Percentiles rank a stretch among this genome's conserved stretches.
Conservation (phyloP, 2,113 vertebrate species). For the Rhinopomastus cyanomelas region DNA sequence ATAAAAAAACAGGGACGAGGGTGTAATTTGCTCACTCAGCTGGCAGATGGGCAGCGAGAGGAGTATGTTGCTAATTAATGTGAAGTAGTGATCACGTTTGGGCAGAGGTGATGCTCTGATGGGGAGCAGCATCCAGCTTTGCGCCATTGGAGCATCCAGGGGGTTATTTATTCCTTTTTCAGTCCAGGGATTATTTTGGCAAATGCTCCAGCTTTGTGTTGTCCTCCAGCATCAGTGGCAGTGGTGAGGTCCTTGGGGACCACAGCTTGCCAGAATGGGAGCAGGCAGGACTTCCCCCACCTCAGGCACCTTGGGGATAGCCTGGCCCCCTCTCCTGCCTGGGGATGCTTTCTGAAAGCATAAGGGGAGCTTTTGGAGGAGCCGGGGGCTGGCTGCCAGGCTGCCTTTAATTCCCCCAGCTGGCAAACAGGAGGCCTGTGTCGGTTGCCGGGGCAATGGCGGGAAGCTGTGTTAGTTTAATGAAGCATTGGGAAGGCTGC, state of each 20-base stretch:
- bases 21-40: not conserved
- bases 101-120: not conserved
- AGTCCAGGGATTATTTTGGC: not conserved
- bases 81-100: not conserved
- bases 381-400: constrained; percentile 28
- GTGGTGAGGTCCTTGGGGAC: not conserved
- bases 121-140: not conserved
- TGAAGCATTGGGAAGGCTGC: constrained; percentile 54
- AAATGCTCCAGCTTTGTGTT: not conserved
- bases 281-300: not conserved
- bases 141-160: fast-evolving
- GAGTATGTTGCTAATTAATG: not conserved
- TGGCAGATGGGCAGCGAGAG: not conserved
- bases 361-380: constrained; percentile 12
- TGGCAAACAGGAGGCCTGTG: constrained; percentile 66
- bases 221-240: not conserved
- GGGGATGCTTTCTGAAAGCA: not conserved
- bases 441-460: constrained; percentile 58
- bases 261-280: not conserved
- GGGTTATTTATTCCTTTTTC: not conserved
- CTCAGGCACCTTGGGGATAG: not conserved
- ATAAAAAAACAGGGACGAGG: not conserved
- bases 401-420: constrained; percentile 65
- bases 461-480: constrained; percentile 65
- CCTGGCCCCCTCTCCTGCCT: not conserved